phyloP scores from a whole-genome alignment of 2,888 invertebrate species.

The Lasioglossum figueresi region DNA sequence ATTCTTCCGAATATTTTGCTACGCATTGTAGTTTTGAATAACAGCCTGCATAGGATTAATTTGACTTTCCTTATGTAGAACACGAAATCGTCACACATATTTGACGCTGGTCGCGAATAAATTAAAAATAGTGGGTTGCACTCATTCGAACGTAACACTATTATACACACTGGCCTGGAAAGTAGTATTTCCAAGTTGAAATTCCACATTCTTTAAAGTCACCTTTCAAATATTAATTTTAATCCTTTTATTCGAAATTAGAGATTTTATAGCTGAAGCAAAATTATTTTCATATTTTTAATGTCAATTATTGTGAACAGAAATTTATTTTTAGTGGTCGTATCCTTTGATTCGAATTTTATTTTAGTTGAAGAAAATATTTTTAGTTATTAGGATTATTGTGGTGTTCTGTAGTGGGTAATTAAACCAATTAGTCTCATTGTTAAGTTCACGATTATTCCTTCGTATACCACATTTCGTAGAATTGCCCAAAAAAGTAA shows the following conservation, averaged over 20 bases:
- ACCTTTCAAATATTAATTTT: neutral
- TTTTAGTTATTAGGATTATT: neutral
- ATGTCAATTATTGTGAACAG: neutral
- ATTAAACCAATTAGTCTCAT: neutral
- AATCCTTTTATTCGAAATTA: neutral
- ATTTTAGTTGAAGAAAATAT: no score
- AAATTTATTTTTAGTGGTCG: neutral
- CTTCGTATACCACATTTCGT: neutral
- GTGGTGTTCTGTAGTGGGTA: neutral
- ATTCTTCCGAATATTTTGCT: neutral
- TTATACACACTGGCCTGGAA: neutral
- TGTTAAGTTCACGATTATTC: neutral
- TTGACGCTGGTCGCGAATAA: neutral
- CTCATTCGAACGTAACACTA: neutral
- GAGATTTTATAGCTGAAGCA: neutral
- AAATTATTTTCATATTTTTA: neutral
- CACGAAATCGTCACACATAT: conserved; percentile 1
- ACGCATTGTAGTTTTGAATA: neutral
- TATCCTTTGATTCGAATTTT: neutral
- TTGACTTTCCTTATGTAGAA: neutral
- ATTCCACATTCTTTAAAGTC: neutral
- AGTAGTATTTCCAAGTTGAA: neutral
- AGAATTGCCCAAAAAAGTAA: neutral
- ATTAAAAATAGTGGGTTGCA: neutral
- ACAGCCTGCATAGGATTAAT: neutral